These are phyloP conservation scores for Agrochola lychnidis DNA, from an alignment of 2,888 invertebrate species.

Conservation along the genomic window DNA sequence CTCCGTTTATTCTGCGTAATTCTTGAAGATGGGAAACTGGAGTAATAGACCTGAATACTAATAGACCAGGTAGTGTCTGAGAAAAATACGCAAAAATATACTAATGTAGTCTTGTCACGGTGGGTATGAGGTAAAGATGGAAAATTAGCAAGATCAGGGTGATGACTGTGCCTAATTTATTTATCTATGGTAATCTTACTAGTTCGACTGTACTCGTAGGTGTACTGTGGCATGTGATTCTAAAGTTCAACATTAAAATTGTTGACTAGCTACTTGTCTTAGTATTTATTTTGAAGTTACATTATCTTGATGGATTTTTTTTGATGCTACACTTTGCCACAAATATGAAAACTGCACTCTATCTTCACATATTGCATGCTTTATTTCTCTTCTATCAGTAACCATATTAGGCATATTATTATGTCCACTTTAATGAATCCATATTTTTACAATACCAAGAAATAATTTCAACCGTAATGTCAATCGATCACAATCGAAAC, in stretches of 20 bases:
- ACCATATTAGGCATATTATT: not conserved
- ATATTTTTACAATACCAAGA: conserved; percentile 8
- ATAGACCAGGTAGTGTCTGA: conserved; percentile 78
- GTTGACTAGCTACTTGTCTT: not conserved
- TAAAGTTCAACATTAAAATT: not conserved
- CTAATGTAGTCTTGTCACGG: conserved; percentile 72
- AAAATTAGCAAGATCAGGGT: conserved; percentile 73
- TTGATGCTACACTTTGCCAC: not conserved
- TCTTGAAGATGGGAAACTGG: conserved; percentile 77
- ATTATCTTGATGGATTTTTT: not conserved
- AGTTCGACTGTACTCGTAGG: not conserved
- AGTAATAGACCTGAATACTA: conserved; percentile 76
- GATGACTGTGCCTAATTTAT: conserved; percentile 38
- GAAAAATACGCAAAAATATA: conserved; percentile 80
- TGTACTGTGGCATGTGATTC: not conserved
- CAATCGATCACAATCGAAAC: conserved; percentile 19
- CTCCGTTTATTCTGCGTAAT: conserved; percentile 79
- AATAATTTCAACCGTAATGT: conserved; percentile 13
- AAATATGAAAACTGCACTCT: not conserved
- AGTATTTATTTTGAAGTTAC: not conserved
- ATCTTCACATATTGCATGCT: not conserved
- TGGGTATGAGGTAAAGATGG: conserved; percentile 60
- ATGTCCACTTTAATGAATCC: not conserved
- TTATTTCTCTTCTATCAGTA: not conserved
- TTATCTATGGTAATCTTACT: conserved; percentile 32